phyloP scores from a whole-genome alignment of 1,140 invertebrate species.

The Penaeus japonicus region DNA sequence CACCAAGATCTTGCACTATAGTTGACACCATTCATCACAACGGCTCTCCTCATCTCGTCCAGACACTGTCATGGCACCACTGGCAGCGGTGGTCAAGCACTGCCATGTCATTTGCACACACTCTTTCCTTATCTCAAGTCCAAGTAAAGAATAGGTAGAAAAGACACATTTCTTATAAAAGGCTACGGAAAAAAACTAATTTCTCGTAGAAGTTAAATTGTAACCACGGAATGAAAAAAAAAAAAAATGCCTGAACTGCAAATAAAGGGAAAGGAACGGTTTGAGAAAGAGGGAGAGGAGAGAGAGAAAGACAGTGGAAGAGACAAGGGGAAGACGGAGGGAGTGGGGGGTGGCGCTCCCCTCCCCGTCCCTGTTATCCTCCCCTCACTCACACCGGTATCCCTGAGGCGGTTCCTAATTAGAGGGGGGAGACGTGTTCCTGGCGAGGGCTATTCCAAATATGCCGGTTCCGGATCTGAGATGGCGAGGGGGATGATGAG shows the following conservation, averaged over 20 bases:
- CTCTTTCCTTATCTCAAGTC: too few relatives aligned
- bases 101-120: too few relatives aligned
- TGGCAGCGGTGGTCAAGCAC: too few relatives aligned
- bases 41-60: background rate
- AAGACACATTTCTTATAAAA: too few relatives aligned
- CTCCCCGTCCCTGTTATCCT: slow-evolving; percentile 6
- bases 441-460: slow-evolving; percentile 54
- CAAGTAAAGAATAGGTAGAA: too few relatives aligned
- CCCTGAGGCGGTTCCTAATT: slow-evolving; percentile 55
- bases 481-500: background rate
- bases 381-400: slow-evolving; percentile 53
- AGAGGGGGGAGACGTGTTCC: slow-evolving; percentile 54
- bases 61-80: too few relatives aligned
- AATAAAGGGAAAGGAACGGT: too few relatives aligned
- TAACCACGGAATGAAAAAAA: too few relatives aligned
- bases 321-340: background rate
- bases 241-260: too few relatives aligned
- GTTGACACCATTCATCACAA: background rate
- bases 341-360: background rate
- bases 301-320: background rate
- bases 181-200: too few relatives aligned
- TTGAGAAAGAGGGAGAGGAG: background rate
- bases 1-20: background rate
- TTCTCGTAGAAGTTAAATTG: too few relatives aligned
- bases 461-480: slow-evolving; percentile 14